These are phyloP conservation scores for Odontomachus brunneus DNA, from an alignment of 1,140 invertebrate genomes.

Conservation along the genomic window DNA sequence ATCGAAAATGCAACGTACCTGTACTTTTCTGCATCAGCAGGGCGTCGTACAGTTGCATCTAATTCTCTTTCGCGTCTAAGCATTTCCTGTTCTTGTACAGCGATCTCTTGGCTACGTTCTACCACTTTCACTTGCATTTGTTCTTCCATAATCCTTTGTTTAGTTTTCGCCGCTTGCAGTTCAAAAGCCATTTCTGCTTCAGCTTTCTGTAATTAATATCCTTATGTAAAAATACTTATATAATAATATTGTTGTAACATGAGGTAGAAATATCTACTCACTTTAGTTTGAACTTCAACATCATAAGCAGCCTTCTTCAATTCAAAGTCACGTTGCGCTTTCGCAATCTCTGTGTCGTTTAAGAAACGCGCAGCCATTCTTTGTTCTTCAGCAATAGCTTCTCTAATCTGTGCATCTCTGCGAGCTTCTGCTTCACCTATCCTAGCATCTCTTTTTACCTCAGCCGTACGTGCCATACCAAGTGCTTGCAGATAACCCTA, in stretches of 20 bases:
- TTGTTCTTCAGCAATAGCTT: slow-evolving; percentile 98
- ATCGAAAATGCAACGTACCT: slow-evolving; percentile 78
- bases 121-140: slow-evolving; percentile 98
- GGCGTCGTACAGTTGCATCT: slow-evolving; percentile 95
- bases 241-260: background rate
- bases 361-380: slow-evolving; percentile 95
- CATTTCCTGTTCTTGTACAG: slow-evolving; percentile 96
- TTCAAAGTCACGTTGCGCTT: slow-evolving; percentile 98
- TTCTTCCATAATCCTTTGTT: slow-evolving; percentile 98
- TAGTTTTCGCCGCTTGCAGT: slow-evolving; percentile 97
- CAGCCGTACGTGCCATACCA: slow-evolving; percentile 97
- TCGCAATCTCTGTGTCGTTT: slow-evolving; percentile 98
- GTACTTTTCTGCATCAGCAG: slow-evolving; percentile 97
- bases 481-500: slow-evolving; percentile 97
- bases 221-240: background rate
- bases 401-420: slow-evolving; percentile 94
- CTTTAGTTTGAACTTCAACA: slow-evolving; percentile 97
- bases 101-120: slow-evolving; percentile 96
- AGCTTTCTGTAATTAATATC: slow-evolving; percentile 88
- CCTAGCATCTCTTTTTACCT: slow-evolving; percentile 97
- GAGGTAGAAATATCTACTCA: slow-evolving; percentile 79
- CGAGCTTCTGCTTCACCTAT: slow-evolving; percentile 98
- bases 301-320: slow-evolving; percentile 98
- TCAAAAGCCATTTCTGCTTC: slow-evolving; percentile 98
- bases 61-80: slow-evolving; percentile 94